Evolutionary conservation across 2,888 invertebrate species (phyloP).

Genomic region (Scaptomyza reducta): DNA sequence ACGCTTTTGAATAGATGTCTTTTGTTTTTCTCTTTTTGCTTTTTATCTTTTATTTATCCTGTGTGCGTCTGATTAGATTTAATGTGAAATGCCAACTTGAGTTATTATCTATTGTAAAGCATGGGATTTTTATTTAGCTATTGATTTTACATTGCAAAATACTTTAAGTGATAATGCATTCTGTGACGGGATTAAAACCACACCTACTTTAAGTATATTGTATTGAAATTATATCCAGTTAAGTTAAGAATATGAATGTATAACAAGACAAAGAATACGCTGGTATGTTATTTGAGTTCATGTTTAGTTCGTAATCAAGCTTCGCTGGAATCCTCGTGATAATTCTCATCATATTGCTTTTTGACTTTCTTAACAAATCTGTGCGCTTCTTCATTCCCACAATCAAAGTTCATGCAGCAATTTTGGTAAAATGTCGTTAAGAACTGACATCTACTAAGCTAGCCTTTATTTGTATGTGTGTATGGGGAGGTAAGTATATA

Average conservation of each 20-base stretch:
- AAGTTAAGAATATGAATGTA: too few species aligned
- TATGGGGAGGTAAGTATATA: neutral
- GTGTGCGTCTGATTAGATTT: constrained; percentile 37
- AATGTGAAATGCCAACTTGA: constrained; percentile 35
- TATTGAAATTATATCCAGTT: too few species aligned
- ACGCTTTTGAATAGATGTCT: constrained; percentile 15
- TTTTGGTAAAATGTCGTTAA: constrained; percentile 6
- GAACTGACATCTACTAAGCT: constrained; percentile 10
- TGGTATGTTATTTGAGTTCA: too few species aligned
- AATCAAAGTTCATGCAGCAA: constrained; percentile 5
- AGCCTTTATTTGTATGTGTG: neutral
- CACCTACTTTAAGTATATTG: neutral
- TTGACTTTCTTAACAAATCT: neutral
- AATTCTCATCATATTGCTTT: too few species aligned
- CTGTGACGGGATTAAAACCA: too few species aligned
- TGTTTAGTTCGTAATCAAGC: too few species aligned
- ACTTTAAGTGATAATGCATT: neutral
- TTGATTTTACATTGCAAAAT: constrained; percentile 10
- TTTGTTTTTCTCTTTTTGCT: neutral
- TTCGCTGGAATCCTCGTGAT: too few species aligned
- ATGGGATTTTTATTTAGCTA: constrained; percentile 6
- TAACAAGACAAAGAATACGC: too few species aligned
- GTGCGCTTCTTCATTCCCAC: neutral
- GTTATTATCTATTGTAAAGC: constrained; percentile 42
- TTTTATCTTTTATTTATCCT: constrained; percentile 3